Base-by-base conservation (phyloP, 2,113 vertebrate species). In the Caloenas nicobarica region DNA sequence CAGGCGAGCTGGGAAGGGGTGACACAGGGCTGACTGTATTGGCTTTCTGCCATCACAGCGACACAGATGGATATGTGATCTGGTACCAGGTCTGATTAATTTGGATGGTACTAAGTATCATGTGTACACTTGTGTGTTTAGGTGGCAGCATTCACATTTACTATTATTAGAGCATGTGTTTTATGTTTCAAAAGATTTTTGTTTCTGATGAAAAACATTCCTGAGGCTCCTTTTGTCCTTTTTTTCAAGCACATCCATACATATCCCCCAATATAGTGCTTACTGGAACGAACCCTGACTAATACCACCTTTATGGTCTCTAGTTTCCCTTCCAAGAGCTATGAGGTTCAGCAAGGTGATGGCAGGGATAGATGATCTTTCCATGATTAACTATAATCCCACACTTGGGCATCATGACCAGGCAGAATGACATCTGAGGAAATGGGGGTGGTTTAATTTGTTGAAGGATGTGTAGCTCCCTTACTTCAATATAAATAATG, bases 41-140 rank as follows among this genome's bases (percentile, higher is more conserved):
- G 44, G 28, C 23, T 94, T 94, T 69, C 58, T 72, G 40, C 53
- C 26, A 22, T 22, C 38, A 79, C 53, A 2, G 17, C 6, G 36
- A 23, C 16, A 29, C 8, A 66, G 64, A 15, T 12, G 4, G 48
- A 16, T 7, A 40, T 15, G 19, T 68, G 40, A 69, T 42, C 38
- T 9, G 4, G 16, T 16, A 40, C 13, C 2, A 31, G 14, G 8
- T 48, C 31, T 68, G 12, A 46, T 72, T 81, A 76, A 65, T 79
- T 81, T 74, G 50, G 11, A n/a, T 11, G 8, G 12, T 54, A 31
- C 5, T n/a, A 29, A 81, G 21, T 42, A 78, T 58, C 33, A 13
- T 10, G 3, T 65, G 14, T 64, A 7, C 4, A 2, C 82, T 36
- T 81, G 6, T 13, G 6, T 2, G 0, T 46, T 46, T n/a, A 57